phyloP scores from a whole-genome alignment of 2,113 vertebrate genomes.

The Leptocoma aspasia region DNA sequence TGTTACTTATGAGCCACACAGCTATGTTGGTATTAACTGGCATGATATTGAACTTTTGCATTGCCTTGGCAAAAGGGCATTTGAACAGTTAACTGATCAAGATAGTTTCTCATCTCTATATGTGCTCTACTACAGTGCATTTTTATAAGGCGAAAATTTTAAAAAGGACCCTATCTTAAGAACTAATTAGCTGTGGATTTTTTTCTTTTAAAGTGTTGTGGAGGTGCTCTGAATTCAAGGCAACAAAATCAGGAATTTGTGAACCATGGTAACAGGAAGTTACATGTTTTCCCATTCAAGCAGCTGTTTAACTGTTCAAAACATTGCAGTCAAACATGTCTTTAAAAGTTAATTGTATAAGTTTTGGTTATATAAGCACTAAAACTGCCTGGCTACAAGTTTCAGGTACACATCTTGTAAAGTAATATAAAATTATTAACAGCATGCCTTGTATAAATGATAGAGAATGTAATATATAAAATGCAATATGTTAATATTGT shows the following conservation, averaged over 20 bases:
- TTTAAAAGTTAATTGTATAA: neutral
- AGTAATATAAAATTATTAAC: neutral
- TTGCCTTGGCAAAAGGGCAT: neutral
- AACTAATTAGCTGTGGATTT: neutral
- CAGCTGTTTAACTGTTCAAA: neutral
- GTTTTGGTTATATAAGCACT: neutral
- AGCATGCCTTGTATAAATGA: neutral
- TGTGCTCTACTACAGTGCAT: neutral
- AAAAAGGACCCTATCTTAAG: neutral
- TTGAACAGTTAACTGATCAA: neutral
- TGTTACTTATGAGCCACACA: neutral
- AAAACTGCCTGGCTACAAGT: neutral
- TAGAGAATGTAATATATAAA: neutral
- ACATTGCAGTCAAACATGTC: neutral
- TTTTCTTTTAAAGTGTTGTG: neutral
- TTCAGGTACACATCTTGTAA: neutral
- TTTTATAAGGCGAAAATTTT: neutral
- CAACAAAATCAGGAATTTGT: conserved; percentile 29
- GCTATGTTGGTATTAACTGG: neutral
- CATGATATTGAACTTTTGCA: neutral
- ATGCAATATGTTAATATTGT: neutral
- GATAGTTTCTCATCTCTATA: neutral
- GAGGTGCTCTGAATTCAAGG: neutral
- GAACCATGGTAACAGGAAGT: neutral
- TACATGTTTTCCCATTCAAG: neutral